A percentile compares a stretch with the other conserved stretches of the same genome.
phyloP scores from a whole-genome alignment of 2,888 invertebrate species.

The Strigamia maritima region DNA sequence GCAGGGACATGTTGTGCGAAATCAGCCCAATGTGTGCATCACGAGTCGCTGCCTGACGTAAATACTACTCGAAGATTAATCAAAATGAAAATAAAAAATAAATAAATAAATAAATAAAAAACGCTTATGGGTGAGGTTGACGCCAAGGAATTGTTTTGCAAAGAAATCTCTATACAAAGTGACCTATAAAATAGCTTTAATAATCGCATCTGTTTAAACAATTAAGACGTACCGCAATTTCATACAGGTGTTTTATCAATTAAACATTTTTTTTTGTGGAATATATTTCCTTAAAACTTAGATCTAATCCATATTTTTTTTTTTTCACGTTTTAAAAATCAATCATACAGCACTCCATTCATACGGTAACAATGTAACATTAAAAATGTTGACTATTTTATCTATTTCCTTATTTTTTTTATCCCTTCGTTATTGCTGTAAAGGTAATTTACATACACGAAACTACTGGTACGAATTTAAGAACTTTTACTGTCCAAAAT shows the following conservation, averaged over 20 bases:
- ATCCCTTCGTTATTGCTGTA: too few relatives aligned
- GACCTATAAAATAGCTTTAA: constrained; percentile 4
- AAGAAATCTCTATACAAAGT: neutral
- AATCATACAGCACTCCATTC: neutral
- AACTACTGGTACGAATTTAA: too few relatives aligned
- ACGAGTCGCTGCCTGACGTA: constrained; percentile 41
- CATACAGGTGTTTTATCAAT: neutral
- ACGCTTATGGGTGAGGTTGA: neutral
- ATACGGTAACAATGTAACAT: neutral
- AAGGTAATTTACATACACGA: too few relatives aligned
- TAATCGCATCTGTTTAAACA: constrained; percentile 2
- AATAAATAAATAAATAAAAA: too few relatives aligned
- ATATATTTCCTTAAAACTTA: neutral
- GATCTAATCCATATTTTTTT: neutral
- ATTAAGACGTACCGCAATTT: neutral
- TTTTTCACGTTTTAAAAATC: neutral
- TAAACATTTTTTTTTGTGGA: neutral
- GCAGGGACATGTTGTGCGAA: constrained; percentile 28
- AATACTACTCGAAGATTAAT: neutral
- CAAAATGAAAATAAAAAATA: neutral
- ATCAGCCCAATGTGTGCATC: constrained; percentile 39
- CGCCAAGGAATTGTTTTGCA: neutral
- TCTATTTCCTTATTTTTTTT: too few relatives aligned
- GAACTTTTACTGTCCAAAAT: neutral
- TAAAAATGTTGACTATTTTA: too few relatives aligned